Evolutionary conservation across 2,113 vertebrate species (phyloP).

Genomic region (Alethe diademata): DNA sequence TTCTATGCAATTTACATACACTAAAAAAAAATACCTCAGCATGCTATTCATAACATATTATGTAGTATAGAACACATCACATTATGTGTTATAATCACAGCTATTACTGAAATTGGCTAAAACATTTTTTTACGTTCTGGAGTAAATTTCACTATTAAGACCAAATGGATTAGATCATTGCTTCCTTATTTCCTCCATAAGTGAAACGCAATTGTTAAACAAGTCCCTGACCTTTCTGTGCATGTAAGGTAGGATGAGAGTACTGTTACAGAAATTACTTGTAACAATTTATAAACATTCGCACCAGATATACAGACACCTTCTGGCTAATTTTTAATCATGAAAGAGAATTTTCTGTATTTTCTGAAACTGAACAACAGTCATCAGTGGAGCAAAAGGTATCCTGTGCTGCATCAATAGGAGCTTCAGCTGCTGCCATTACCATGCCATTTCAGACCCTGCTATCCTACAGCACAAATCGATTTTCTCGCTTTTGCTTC

Average conservation of each 20-base stretch:
- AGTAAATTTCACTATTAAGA: constrained; percentile 52
- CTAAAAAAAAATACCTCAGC: constrained; percentile 33
- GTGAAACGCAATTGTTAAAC: constrained; percentile 35
- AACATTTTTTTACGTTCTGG: neutral
- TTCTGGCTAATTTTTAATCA: neutral
- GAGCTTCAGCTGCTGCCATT: constrained; percentile 45
- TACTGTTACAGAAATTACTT: neutral
- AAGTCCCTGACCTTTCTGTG: constrained; percentile 37
- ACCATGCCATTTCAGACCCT: constrained; percentile 4
- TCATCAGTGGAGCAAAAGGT: constrained; percentile 12
- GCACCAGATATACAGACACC: neutral
- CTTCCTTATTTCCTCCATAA: constrained; percentile 22
- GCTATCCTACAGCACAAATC: neutral
- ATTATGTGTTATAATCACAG: constrained; percentile 30
- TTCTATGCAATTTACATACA: constrained; percentile 17
- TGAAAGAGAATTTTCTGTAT: neutral
- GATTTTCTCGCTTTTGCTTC: constrained; percentile 1
- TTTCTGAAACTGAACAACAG: neutral
- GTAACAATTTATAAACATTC: neutral
- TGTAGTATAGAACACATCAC: neutral
- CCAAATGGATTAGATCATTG: constrained; percentile 31
- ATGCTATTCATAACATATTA: constrained; percentile 30
- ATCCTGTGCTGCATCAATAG: neutral
- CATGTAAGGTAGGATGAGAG: neutral
- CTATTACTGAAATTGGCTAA: constrained; percentile 47